These are phyloP conservation scores for Hypomecis punctinalis DNA, from an alignment of 2,888 invertebrate species.

Conservation along the genomic window DNA sequence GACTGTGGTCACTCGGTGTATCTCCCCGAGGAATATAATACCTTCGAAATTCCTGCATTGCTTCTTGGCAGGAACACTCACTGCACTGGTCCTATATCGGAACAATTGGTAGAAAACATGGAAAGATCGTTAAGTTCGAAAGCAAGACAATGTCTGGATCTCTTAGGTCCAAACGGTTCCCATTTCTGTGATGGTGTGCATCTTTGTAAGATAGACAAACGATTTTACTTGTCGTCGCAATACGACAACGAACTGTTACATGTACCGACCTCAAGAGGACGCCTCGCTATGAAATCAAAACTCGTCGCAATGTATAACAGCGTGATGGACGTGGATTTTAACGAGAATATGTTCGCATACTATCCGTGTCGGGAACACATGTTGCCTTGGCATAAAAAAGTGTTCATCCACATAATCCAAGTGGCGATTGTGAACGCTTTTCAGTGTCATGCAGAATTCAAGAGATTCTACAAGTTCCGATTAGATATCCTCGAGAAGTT, in stretches of 20 bases:
- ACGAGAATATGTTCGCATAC: not conserved
- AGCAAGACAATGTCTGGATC: not conserved
- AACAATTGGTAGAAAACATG: not conserved
- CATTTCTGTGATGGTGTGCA: slow-evolving; percentile 16
- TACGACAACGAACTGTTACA: slow-evolving; percentile 10
- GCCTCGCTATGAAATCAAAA: not conserved
- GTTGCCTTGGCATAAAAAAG: slow-evolving; percentile 16
- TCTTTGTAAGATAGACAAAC: not conserved
- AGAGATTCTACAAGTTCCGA: slow-evolving; percentile 12
- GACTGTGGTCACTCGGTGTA: slow-evolving; percentile 22
- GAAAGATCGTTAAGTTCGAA: not conserved
- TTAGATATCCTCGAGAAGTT: slow-evolving; percentile 13
- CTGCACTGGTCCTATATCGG: slow-evolving; percentile 15
- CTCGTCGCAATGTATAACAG: slow-evolving; percentile 10
- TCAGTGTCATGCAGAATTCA: not conserved
- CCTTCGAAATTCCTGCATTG: not conserved
- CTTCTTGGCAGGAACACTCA: slow-evolving; percentile 9
- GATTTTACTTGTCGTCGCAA: slow-evolving; percentile 13
- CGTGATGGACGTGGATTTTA: slow-evolving; percentile 4
- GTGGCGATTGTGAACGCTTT: slow-evolving; percentile 8
- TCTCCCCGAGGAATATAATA: slow-evolving; percentile 1
- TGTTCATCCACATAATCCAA: slow-evolving; percentile 22
- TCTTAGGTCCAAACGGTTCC: slow-evolving; percentile 5
- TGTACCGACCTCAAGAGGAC: not conserved
- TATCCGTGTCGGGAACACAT: slow-evolving; percentile 10